Percentiles rank a stretch among this genome's conserved stretches.
phyloP scores from a whole-genome alignment of 2,797 vertebrate species.

The Pseudocheirus occidentalis region DNA sequence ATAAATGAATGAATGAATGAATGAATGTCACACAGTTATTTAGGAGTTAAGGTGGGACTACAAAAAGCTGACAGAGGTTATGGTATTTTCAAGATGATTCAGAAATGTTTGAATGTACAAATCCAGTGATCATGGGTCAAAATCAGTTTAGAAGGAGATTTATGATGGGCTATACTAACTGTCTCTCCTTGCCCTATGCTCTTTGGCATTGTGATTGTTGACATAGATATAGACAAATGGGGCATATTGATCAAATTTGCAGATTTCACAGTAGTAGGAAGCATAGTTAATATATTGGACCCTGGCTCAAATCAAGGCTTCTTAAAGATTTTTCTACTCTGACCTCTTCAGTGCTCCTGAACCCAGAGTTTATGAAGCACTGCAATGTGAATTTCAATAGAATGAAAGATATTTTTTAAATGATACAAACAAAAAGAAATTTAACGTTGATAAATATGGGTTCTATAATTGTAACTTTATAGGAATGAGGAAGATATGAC shows the following conservation, averaged over 20 bases:
- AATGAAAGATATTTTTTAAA: neutral
- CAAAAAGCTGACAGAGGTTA: neutral
- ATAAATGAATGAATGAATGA: neutral
- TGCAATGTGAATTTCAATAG: neutral
- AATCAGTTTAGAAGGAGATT: neutral
- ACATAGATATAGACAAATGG: neutral
- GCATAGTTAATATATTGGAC: neutral
- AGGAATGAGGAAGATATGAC: neutral
- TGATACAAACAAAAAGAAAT: neutral
- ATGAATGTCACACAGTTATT: neutral
- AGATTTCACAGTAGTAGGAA: neutral
- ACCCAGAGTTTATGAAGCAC: no score
- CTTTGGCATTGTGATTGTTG: neutral
- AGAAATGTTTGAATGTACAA: neutral
- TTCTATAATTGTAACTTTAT: neutral
- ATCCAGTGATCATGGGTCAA: neutral
- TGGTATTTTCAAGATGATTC: neutral
- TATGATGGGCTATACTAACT: neutral
- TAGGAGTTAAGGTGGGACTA: neutral
- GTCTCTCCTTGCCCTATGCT: neutral
- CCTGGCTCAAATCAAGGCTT: neutral
- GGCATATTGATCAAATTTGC: neutral
- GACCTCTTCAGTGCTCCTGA: no score
- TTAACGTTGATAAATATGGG: neutral
- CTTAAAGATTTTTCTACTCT: no score